Conservation (phyloP, 2,888 invertebrate genomes). For the Scaptomyza tumidula region DNA sequence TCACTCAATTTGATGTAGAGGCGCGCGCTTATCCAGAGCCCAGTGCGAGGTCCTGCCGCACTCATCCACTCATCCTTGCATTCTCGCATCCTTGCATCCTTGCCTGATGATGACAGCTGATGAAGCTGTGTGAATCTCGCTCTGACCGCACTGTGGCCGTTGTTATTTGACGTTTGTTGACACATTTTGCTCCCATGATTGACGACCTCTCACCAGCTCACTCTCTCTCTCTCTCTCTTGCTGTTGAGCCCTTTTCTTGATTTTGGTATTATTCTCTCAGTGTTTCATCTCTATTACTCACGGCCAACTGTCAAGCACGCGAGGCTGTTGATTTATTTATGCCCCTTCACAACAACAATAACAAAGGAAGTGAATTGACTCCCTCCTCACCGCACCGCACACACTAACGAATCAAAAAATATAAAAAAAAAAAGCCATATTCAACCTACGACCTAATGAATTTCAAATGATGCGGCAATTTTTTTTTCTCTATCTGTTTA, state of each 20-base stretch:
- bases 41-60: conserved; percentile 9
- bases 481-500: conserved; percentile 41
- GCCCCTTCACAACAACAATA: conserved; percentile 44
- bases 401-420: neutral
- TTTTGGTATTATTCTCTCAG: conserved; percentile 15
- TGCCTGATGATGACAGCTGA: conserved; percentile 56
- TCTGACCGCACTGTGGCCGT: conserved; percentile 54
- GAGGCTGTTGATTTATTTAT: conserved; percentile 76
- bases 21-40: too few species aligned
- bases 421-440: conserved; percentile 4
- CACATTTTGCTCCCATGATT: conserved; percentile 77
- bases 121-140: conserved; percentile 56
- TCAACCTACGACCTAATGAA: conserved; percentile 66
- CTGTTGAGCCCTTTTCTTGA: conserved; percentile 9
- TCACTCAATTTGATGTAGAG: conserved; percentile 75
- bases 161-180: conserved; percentile 72
- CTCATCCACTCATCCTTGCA: conserved; percentile 7
- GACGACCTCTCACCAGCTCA: conserved; percentile 54
- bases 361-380: conserved; percentile 57
- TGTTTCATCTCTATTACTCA: conserved; percentile 46
- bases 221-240: conserved; percentile 1
- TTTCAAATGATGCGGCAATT: conserved; percentile 76
- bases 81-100: neutral
- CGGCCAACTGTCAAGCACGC: conserved; percentile 68
- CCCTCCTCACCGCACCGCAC: conserved; percentile 52